phyloP scores from a whole-genome alignment of 2,888 invertebrate genomes.

The Antheraea assamensis region DNA sequence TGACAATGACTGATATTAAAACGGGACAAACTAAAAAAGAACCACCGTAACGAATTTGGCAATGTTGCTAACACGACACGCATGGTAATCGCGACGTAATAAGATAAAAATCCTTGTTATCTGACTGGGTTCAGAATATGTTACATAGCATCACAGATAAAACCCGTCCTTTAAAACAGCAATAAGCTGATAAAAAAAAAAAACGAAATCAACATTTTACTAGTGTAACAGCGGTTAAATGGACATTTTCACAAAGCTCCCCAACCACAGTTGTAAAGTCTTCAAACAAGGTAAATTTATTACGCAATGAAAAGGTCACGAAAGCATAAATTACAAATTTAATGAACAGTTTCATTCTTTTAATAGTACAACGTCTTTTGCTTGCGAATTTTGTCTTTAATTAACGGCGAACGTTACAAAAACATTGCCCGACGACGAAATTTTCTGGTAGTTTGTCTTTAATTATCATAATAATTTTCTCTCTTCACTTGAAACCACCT shows the following conservation, averaged over 20 bases:
- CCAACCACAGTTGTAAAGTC: conserved; percentile 41
- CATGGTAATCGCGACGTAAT: no score
- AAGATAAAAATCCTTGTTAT: no score
- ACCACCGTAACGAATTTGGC: no score
- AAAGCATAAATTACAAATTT: conserved; percentile 59
- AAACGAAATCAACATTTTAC: not conserved
- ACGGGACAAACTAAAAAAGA: no score
- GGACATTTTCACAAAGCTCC: conserved; percentile 30
- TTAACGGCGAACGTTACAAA: conserved; percentile 54
- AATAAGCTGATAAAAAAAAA: not conserved
- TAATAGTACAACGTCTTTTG: conserved; percentile 36
- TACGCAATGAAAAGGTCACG: conserved; percentile 53
- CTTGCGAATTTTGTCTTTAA: conserved; percentile 42
- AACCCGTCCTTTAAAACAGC: not conserved
- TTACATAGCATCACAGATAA: not conserved
- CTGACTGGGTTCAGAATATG: not conserved
- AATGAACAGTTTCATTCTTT: conserved; percentile 45
- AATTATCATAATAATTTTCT: conserved; percentile 35
- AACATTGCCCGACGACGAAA: conserved; percentile 60
- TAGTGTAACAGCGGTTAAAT: not conserved
- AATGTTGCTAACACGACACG: no score
- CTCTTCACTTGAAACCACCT: conserved; percentile 29
- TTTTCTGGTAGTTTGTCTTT: conserved; percentile 42
- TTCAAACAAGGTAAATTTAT: conserved; percentile 51
- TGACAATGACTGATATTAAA: no score